phyloP scores from a whole-genome alignment of 2,797 vertebrate species.

The Brachymystax lenok region DNA sequence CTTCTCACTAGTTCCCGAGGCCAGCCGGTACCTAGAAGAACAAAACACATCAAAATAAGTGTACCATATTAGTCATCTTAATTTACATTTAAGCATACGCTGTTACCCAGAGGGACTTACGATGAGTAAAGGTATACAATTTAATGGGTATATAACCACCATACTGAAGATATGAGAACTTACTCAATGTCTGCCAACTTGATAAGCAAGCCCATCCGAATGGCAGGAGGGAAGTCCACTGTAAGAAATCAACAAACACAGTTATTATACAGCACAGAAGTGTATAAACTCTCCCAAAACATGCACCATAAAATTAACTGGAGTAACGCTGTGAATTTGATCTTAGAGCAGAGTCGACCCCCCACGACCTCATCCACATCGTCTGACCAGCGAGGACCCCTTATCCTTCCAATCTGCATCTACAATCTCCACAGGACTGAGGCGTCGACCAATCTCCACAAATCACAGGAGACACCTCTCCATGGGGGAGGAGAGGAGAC shows the following conservation, averaged over 20 bases:
- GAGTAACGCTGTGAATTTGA: no score
- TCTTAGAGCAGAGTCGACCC: no score
- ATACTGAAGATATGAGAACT: constrained; percentile 58
- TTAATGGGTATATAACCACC: neutral
- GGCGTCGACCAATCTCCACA: neutral
- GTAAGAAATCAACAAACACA: constrained; percentile 10
- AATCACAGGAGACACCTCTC: neutral
- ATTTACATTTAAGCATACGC: neutral
- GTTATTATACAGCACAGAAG: neutral
- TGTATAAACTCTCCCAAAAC: neutral
- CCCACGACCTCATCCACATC: no score
- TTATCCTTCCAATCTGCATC: neutral
- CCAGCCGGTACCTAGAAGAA: constrained; percentile 82
- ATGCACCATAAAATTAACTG: neutral
- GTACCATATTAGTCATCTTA: no score
- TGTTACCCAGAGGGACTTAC: neutral
- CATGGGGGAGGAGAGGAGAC: neutral
- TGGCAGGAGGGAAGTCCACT: constrained; percentile 92
- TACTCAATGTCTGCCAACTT: constrained; percentile 96
- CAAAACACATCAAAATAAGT: neutral
- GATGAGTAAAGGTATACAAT: neutral
- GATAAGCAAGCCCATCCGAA: constrained; percentile 88
- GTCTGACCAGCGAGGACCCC: neutral
- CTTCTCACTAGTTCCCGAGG: constrained; percentile 92
- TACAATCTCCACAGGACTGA: neutral